A percentile compares a stretch with the other conserved stretches of the same genome.
Conservation (phyloP, 2,113 vertebrate genomes). For the Gobius niger region DNA sequence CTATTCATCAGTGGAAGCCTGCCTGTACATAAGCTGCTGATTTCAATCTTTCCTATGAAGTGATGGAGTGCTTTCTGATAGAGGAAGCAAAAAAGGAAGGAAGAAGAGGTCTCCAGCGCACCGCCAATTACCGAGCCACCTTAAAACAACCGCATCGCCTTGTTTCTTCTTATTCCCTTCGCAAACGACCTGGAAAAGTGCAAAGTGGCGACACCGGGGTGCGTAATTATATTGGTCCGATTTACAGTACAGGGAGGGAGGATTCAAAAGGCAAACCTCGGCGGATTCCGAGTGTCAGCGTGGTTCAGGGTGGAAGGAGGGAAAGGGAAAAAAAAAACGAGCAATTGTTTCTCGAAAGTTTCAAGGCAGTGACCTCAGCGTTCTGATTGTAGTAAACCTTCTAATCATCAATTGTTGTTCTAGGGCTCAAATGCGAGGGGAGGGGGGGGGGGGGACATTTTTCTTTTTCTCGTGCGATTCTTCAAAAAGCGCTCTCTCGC, state of each 20-base stretch:
- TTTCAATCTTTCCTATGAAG: constrained; percentile 81
- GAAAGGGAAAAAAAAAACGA: constrained; percentile 7
- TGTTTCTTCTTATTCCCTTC: not conserved
- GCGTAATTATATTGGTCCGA: constrained; percentile 50
- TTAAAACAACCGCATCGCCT: constrained; percentile 61
- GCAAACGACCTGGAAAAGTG: not conserved
- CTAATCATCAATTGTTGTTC: constrained; percentile 73
- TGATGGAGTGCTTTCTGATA: constrained; percentile 58
- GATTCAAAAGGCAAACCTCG: constrained; percentile 58
- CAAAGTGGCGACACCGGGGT: not conserved
- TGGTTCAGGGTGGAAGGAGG: constrained; percentile 50
- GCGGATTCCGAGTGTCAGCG: constrained; percentile 55
- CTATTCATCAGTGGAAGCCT: constrained; percentile 70
- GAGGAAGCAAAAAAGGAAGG: constrained; percentile 53
- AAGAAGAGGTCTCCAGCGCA: constrained; percentile 58
- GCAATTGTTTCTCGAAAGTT: constrained; percentile 64
- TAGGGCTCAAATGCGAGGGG: constrained; percentile 54
- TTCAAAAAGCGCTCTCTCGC: constrained; percentile 53
- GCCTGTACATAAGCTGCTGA: constrained; percentile 78
- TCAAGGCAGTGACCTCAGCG: constrained; percentile 64
- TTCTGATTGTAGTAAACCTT: constrained; percentile 66
- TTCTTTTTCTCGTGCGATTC: constrained; percentile 24
- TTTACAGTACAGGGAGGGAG: constrained; percentile 49
- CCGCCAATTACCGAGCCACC: constrained; percentile 73
- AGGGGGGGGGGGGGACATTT: constrained; percentile 31